These are phyloP conservation scores for Cheracebus regulus DNA, from an alignment of 2,797 vertebrate species.

Conservation along the genomic window DNA sequence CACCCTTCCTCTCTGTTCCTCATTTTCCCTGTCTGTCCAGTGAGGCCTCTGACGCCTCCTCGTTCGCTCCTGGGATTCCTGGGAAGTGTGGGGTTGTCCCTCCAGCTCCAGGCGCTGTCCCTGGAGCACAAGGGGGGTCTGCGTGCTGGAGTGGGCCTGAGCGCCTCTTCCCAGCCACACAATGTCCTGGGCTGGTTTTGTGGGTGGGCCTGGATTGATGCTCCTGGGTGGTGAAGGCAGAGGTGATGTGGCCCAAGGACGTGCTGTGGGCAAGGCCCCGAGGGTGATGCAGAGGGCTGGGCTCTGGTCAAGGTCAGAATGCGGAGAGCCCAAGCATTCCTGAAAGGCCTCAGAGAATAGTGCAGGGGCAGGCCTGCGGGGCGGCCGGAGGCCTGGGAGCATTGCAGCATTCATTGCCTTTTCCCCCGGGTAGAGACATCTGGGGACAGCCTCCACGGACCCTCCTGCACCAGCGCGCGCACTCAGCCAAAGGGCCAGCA, in stretches of 20 bases:
- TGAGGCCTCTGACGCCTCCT: background rate
- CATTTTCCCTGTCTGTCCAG: background rate
- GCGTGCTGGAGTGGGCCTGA: background rate
- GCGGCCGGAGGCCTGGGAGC: background rate
- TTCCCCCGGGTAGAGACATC: background rate
- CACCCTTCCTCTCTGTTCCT: background rate
- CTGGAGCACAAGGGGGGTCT: background rate
- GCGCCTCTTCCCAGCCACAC: background rate
- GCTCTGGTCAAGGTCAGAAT: background rate
- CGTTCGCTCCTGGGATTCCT: background rate
- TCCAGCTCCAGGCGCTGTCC: background rate
- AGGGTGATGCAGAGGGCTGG: background rate
- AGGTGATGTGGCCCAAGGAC: background rate
- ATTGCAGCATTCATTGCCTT: background rate
- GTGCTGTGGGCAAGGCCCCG: background rate
- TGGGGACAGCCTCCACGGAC: fast-evolving
- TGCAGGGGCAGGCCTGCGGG: background rate
- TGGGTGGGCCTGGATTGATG: background rate
- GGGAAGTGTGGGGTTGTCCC: background rate
- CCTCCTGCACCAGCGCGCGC: too few species aligned
- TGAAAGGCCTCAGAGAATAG: background rate
- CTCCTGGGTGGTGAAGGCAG: background rate
- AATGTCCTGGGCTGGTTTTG: background rate
- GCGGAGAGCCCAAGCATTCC: background rate
- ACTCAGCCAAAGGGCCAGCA: background rate